Evolutionary conservation across 2,797 vertebrate species (phyloP).

Genomic region (Yasuhikotakia modesta): DNA sequence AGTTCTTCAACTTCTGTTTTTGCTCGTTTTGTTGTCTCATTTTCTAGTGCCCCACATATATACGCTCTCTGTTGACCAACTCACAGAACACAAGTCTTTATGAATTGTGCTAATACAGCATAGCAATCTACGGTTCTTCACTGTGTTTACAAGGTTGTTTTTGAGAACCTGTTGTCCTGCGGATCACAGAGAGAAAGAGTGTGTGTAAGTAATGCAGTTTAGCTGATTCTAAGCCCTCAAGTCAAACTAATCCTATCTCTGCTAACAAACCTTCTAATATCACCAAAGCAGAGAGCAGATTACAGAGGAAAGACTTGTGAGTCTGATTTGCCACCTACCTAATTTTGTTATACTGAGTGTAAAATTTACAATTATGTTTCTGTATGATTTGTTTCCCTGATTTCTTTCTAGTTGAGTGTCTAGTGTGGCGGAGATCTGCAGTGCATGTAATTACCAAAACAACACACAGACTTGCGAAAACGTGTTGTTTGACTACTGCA

Average conservation of each 20-base stretch:
- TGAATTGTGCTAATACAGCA: neutral
- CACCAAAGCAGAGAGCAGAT: constrained; percentile 27
- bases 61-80: neutral
- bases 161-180: neutral
- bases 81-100: neutral
- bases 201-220: neutral
- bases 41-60: neutral
- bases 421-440: constrained; percentile 2
- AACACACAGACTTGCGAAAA: neutral
- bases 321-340: neutral
- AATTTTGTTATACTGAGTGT: neutral
- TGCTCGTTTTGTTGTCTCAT: neutral
- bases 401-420: neutral
- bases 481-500: constrained; percentile 8
- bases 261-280: constrained; percentile 53
- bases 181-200: neutral
- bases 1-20: neutral
- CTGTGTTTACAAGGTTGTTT: neutral
- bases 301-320: neutral
- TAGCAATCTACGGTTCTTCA: neutral
- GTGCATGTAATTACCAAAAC: constrained; percentile 8
- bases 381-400: neutral
- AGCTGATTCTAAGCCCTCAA: constrained; percentile 67
- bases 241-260: constrained; percentile 69
- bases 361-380: constrained; percentile 10